A percentile compares a stretch with the other conserved stretches of the same genome.
Evolutionary conservation across 2,797 vertebrate species (phyloP).

Genomic region (Buceros bicornis): DNA sequence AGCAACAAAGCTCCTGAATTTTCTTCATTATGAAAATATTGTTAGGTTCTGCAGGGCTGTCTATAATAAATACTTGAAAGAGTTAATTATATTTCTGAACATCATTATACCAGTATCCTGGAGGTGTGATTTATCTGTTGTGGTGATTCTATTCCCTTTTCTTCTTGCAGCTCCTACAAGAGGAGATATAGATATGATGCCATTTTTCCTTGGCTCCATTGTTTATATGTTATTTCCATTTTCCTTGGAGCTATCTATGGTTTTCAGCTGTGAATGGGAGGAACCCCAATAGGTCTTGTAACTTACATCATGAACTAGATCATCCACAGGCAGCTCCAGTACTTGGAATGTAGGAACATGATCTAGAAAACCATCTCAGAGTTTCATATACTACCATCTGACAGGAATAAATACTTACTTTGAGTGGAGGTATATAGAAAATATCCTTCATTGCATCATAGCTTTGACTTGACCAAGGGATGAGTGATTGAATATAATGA

Average conservation of each 20-base stretch:
- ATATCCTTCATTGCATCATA: not conserved
- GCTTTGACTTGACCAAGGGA: not conserved
- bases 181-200: not conserved
- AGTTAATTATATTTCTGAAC: constrained; percentile 1
- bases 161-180: not conserved
- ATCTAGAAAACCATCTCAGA: not conserved
- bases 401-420: not conserved
- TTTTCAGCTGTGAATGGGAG: not conserved
- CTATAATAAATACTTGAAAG: constrained; percentile 29
- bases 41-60: not conserved
- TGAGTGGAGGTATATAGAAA: not conserved
- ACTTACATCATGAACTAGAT: not conserved
- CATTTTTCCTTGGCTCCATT: not conserved
- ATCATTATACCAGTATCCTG: not conserved
- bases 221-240: not conserved
- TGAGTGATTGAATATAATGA: not conserved
- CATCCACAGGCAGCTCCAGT: not conserved
- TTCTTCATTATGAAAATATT: constrained; percentile 17
- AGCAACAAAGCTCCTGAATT: constrained; percentile 18
- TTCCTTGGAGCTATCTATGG: not conserved
- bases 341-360: not conserved
- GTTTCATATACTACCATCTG: not conserved
- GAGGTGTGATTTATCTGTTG: not conserved
- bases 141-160: not conserved
- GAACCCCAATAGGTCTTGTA: not conserved